A percentile compares a stretch with the other conserved stretches of the same genome.
Evolutionary conservation across 2,113 vertebrate genomes (phyloP).

Genomic region (Paraplagusia blochii): DNA sequence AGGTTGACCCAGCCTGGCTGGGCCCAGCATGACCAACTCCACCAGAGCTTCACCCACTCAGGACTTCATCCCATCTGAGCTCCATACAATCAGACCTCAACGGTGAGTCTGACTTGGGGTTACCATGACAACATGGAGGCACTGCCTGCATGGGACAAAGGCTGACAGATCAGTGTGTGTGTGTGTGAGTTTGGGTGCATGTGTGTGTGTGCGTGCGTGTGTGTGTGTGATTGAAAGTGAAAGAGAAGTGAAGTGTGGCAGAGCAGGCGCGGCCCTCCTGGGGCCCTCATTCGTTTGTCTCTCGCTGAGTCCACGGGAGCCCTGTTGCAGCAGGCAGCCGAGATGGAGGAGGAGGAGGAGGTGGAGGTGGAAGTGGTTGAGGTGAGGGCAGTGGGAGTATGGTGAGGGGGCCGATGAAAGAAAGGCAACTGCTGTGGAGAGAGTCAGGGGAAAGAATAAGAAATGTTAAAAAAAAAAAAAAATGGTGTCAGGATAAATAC

Average conservation of each 20-base stretch:
- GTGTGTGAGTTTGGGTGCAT: constrained; percentile 69
- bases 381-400: constrained; percentile 11
- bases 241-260: constrained; percentile 58
- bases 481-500: constrained; percentile 14
- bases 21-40: constrained; percentile 38
- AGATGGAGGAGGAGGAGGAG: constrained; percentile 7
- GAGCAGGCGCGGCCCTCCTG: constrained; percentile 66
- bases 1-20: constrained; percentile 30
- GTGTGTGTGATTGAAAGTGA: constrained; percentile 41
- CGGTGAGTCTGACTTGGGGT: constrained; percentile 79
- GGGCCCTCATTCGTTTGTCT: constrained; percentile 72
- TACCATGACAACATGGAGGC: constrained; percentile 90
- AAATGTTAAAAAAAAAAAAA: constrained; percentile 27
- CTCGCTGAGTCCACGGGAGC: constrained; percentile 69
- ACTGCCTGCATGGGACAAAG: constrained; percentile 85
- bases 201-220: constrained; percentile 33
- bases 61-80: constrained; percentile 69
- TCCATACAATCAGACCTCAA: constrained; percentile 85
- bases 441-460: constrained; percentile 26
- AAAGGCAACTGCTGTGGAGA: constrained; percentile 58
- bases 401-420: constrained; percentile 30
- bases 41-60: constrained; percentile 49
- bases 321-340: constrained; percentile 54
- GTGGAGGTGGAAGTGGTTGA: constrained; percentile 6
- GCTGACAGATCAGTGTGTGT: constrained; percentile 82